Conservation (phyloP, 2,888 invertebrate species). For the Drosophila macrospina region DNA sequence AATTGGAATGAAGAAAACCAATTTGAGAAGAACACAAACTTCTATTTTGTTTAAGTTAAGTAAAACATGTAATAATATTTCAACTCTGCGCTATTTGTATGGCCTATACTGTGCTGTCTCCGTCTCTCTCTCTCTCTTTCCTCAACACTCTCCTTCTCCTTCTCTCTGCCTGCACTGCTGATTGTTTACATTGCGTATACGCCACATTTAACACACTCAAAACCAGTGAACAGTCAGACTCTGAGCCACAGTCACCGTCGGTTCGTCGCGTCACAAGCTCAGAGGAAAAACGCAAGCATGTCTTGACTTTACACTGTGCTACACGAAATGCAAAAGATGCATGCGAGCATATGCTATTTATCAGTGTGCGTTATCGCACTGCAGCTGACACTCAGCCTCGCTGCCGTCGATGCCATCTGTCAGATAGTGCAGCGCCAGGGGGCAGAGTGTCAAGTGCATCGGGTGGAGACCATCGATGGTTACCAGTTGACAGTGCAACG, state of each 20-base stretch:
- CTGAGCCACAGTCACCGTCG: slow-evolving; percentile 42
- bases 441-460: slow-evolving; percentile 77
- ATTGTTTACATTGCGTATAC: slow-evolving; percentile 60
- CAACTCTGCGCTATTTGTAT: slow-evolving; percentile 1
- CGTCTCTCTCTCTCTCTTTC: neutral
- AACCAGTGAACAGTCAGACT: slow-evolving; percentile 27
- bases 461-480: slow-evolving; percentile 78
- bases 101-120: neutral
- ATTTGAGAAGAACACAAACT: neutral
- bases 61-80: neutral
- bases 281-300: slow-evolving; percentile 10
- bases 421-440: slow-evolving; percentile 69
- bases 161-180: neutral
- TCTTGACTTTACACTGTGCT: slow-evolving; percentile 19
- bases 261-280: slow-evolving; percentile 28
- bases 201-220: slow-evolving; percentile 37
- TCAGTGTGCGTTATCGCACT: neutral
- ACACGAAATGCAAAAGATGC: slow-evolving; percentile 2
- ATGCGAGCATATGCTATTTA: slow-evolving; percentile 2
- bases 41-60: too few relatives aligned
- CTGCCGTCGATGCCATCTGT: slow-evolving; percentile 68
- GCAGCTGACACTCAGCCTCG: slow-evolving; percentile 3
- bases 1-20: too few relatives aligned
- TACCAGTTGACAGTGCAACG: slow-evolving; percentile 81
- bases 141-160: neutral